Base-by-base conservation (phyloP, 2,797 vertebrate genomes). In the Periophthalmus magnuspinnatus region DNA sequence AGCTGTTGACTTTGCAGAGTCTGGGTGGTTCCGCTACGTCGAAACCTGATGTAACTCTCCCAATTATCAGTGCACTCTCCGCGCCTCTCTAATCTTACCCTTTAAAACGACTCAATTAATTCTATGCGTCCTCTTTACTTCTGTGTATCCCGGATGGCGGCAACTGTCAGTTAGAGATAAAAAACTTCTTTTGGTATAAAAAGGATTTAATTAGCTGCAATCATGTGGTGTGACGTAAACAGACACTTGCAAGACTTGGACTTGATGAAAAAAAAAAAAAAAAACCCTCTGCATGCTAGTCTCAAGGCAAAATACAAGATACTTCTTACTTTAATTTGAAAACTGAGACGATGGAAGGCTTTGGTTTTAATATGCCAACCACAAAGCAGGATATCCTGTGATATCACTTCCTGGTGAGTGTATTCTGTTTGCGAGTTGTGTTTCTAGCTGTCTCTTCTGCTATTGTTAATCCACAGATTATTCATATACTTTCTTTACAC, bases 161-260 rank as follows among this genome's bases (percentile, higher is more conserved):
- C 60, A 41, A 81, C 80, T 87, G 84, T 81, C 84, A 77, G 79
- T 55, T 1, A 58, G 76, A 82, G 86, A 86, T 88, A 85, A 64
- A n/a, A 28, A 64, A 83, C 72, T 81, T 68, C 4, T 81, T 5
- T 75, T 79, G 77, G 69, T 66, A 24, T 54, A 73, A 75, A 56
- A 63, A 64, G 77, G 78, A 80, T 84, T 86, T 81, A 86, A 86
- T 84, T 86, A 86, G 76, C 78, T 32, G 81, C 75, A 62, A 65
- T 75, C 67, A 17, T 70, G 76, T 70, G 61, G 57, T 72, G 77
- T 76, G 68, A 81, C 71, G 75, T 62, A 77, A 78, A 82, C 69
- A 69, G 73, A 78, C 67, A 76, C 68, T 65, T 66, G 63, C 17
- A 50, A 73, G 77, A 75, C 74, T 79, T 24, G 56, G 28, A 33